A percentile compares a stretch with the other conserved stretches of the same genome.
Evolutionary conservation across 2,113 vertebrate genomes (phyloP).

Genomic region (Odocoileus virginianus): DNA sequence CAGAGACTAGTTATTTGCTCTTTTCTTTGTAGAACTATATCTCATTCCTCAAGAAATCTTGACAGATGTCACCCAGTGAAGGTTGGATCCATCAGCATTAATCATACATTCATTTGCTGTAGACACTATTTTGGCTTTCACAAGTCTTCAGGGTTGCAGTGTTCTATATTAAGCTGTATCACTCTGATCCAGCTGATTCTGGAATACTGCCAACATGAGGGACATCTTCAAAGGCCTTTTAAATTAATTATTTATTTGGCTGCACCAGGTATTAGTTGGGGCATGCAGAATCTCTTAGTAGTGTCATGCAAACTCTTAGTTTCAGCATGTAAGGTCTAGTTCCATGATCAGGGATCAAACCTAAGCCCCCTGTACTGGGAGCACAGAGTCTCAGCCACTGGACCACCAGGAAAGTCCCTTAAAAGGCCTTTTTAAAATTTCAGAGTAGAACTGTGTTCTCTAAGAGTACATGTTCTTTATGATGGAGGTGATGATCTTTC

Average conservation of each 20-base stretch:
- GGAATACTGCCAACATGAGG: neutral
- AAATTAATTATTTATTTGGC: neutral
- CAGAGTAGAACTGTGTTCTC: neutral
- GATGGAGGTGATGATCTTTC: neutral
- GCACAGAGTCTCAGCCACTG: neutral
- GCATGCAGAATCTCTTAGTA: neutral
- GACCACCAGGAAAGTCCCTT: neutral
- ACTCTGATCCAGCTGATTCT: neutral
- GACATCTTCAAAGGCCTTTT: constrained; percentile 35
- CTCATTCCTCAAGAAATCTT: neutral
- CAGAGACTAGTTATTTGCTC: neutral
- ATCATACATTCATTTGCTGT: neutral
- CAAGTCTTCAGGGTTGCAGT: neutral
- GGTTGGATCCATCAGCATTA: neutral
- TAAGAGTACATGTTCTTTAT: neutral
- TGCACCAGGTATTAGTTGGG: neutral
- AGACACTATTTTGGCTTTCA: neutral
- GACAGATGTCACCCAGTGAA: neutral
- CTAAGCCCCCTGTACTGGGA: neutral
- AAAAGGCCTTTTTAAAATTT: constrained; percentile 34
- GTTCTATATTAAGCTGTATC: neutral
- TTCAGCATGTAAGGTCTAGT: neutral
- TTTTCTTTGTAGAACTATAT: neutral
- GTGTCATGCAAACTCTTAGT: neutral
- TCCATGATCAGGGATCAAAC: neutral